Evolutionary conservation across 2,113 vertebrate genomes (phyloP), one percentile per base, ranked within the genome.

Genomic region (Vanacampus margaritifer): DNA sequence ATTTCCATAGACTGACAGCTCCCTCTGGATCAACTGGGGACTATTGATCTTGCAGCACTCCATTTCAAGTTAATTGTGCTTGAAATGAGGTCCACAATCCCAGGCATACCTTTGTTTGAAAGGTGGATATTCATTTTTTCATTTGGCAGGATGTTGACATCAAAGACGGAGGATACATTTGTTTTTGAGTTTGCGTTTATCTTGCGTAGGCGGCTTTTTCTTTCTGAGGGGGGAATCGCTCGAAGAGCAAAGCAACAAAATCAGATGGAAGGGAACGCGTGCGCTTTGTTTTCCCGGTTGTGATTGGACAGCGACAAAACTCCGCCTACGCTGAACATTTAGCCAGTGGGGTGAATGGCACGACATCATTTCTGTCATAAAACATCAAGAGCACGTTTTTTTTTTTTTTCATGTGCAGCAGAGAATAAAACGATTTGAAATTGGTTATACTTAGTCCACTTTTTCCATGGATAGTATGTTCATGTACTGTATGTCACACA

Each of bases 1-100:
- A 93, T 93, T 92, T 93, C 90, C 91, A 92, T 88, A 90, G 90
- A 93, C 90, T 93, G 92, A 93, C 92, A 93, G 92, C 91, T 89
- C 89, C 90, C 91, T 90, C 89, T 92, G 92, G 92, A 93, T 93
- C 91, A 92, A 93, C 92, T 92, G 86, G 90, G 89, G 88, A 90
- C 90, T 93, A 93, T 93, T 93, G 92, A 93, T 93, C 92, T 90
- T 89, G 89, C 90, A 91, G 89, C 89, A 91, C 89, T 92, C 90
- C 91, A 93, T 93, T 93, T 93, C 91, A 92, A 92, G 91, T 93
- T 93, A 93, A 93, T 92, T 92, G 91, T 92, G 92, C 92, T 93
- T 93, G 92, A 93, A 93, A 93, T 93, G 92, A 93, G 92, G 92
- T 93, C 89, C 90, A 90, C 89, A 92, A 90, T 92, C 90, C 89